Percentiles rank a stretch among this genome's conserved stretches.
phyloP scores from a whole-genome alignment of 2,797 vertebrate genomes.

The Acanthurus tractus region DNA sequence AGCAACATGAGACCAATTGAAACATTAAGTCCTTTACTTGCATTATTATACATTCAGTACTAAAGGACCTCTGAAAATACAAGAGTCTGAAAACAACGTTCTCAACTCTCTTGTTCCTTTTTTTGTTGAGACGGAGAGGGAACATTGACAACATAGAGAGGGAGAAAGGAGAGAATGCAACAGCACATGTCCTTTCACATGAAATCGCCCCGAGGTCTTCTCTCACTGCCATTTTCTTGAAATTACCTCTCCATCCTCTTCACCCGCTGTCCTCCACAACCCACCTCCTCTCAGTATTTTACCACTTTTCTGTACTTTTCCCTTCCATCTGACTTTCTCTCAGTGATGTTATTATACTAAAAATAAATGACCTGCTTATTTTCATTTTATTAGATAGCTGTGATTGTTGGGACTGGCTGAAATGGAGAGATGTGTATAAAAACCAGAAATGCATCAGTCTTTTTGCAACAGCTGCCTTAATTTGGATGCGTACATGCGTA shows the following conservation, averaged over 20 bases:
- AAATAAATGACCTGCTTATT: constrained; percentile 14
- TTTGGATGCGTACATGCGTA: no score
- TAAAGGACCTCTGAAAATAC: neutral
- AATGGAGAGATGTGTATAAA: neutral
- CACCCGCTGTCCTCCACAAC: neutral
- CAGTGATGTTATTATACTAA: constrained; percentile 25
- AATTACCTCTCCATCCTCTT: constrained; percentile 47
- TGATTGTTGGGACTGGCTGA: neutral
- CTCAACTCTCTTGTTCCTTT: neutral
- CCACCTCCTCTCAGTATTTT: constrained; percentile 21
- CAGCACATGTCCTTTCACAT: constrained; percentile 21
- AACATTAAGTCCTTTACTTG: constrained; percentile 3
- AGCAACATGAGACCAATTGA: neutral
- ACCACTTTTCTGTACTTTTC: constrained; percentile 13
- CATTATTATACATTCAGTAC: neutral
- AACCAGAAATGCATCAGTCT: neutral
- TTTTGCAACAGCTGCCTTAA: no score
- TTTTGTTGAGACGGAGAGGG: neutral
- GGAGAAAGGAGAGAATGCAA: neutral
- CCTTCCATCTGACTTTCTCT: constrained; percentile 14
- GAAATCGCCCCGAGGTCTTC: constrained; percentile 18
- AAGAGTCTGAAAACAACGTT: neutral
- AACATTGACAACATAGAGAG: neutral
- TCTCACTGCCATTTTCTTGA: constrained; percentile 38
- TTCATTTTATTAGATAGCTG: constrained; percentile 1